Base-by-base conservation (phyloP, 2,113 vertebrate species). In the Rallus limicola region DNA sequence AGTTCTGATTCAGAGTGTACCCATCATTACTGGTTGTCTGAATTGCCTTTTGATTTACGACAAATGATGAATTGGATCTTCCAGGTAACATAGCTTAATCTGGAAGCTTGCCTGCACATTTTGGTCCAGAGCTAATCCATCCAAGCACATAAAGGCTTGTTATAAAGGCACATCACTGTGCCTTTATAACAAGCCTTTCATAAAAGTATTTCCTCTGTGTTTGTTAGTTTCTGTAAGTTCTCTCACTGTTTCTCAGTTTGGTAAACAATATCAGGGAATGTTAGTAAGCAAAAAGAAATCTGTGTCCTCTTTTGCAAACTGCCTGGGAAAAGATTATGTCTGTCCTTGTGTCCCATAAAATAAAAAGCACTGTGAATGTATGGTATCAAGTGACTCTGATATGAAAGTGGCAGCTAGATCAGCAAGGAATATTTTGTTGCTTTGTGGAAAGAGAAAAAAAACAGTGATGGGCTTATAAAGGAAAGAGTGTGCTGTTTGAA, bases 41-140 rank as follows among this genome's bases (percentile, higher is more conserved):
- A 93, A 82, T 62, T 81, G 72, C 40, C 52, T 78, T 88, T 83
- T 93, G 77, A 86, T 92, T 95, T 86, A 86, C 82, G 82, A 56
- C 59, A 34, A 86, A 81, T 81, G 17, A 81, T 78, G 48, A 92
- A 91, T 68, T 78, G 42, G 38, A 48, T 86, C 64, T 79, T 91
- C 38, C 56, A 56, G 71, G 60, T 83, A 65, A 18, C 46, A 17
- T 50, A 83, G 59, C 44, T 70, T 46, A 42, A 34, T 53, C 75
- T 92, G 91, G 91, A 88, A 64, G 36, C 44, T 86, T 88, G 80
- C 60, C 86, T 95, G 52, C 33, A 26, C n/a, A 33, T 60, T 64
- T 74, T 86, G 38, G 52, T 83, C 86, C 89, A 74, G 52, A 83
- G 79, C 33, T 86, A 67, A 92, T 88, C 71, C 72, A 14, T 76